Base-by-base conservation (phyloP, 2,113 vertebrate genomes). In the Elephantulus edwardii region DNA sequence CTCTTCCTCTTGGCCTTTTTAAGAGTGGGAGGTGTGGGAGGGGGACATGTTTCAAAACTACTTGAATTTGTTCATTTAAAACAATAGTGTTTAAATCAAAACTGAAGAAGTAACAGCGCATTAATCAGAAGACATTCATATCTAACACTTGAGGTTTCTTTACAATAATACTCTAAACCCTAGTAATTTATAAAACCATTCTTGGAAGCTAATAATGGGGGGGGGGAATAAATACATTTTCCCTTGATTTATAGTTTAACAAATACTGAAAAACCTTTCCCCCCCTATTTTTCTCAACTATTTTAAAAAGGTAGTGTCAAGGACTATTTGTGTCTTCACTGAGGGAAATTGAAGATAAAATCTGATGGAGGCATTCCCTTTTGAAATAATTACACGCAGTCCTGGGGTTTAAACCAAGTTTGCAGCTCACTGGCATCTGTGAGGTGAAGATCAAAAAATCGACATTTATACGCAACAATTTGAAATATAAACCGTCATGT, bases 401-500 rank as follows among this genome's bases (percentile, higher is more conserved):
- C 71, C 35, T 56, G 7, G 79, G 62, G 26, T 78, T 95, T 91
- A 87, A 52, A 74, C 75, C 78, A 74, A 95, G 56, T 54, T 35
- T 90, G 81, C 33, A 44, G 16, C 44, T 64, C 42, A 50, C 20
- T 86, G 94, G 26, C 8, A 38, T 40, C 50, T 77, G 30, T 83
- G 87, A 62, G 72, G 75, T 64, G 86, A 92, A 90, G 83, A 86
- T 80, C 71, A 93, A n/a, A 54, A 79, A 71, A 78, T 93, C 46
- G 76, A 17, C 82, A 91, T 83, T 83, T 71, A 54, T 17, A 86
- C 94, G 71, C 91, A 8, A 8, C 44, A 4, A 95, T 97, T 95
- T 95, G 93, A 92, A 95, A 95, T 94, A 92, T 83, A 87, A 96
- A 83, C 85, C 93, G 72, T 68, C 28, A 1, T 91, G 38, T 71